These are phyloP conservation scores for Zaprionus taronus DNA, from an alignment of 1,140 invertebrate species.

Conservation along the genomic window DNA sequence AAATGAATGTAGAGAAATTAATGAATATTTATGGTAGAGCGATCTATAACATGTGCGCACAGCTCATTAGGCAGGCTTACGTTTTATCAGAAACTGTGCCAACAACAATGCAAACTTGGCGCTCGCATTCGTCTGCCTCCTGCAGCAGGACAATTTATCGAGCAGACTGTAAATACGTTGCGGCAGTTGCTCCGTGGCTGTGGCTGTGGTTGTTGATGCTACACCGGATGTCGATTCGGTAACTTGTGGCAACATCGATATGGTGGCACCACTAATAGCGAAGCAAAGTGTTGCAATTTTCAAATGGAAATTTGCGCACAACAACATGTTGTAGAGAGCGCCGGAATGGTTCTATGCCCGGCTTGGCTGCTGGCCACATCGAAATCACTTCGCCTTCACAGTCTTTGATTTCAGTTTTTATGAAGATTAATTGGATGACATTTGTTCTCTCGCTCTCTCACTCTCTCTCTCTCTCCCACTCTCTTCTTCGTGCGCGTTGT, in stretches of 20 bases:
- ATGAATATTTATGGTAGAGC: constrained; percentile 36
- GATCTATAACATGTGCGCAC: constrained; percentile 50
- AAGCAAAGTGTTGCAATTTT: constrained; percentile 45
- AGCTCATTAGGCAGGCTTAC: constrained; percentile 66
- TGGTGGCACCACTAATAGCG: constrained; percentile 27
- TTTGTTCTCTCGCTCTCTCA: constrained; percentile 40
- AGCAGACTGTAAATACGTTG: constrained; percentile 58
- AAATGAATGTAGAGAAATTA: constrained; percentile 46
- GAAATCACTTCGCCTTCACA: constrained; percentile 63
- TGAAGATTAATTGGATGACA: constrained; percentile 74
- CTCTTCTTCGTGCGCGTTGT: constrained; percentile 1
- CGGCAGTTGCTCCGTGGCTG: constrained; percentile 38
- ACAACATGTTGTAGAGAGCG: constrained; percentile 65
- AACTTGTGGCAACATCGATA: constrained; percentile 15
- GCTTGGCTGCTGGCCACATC: constrained; percentile 30
- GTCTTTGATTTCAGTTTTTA: constrained; percentile 75
- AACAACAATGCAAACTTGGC: constrained; percentile 65
- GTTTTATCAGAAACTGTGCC: constrained; percentile 74
- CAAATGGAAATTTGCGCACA: constrained; percentile 32
- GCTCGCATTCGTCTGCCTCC: constrained; percentile 50
- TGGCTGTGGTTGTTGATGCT: not conserved
- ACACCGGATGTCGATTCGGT: not conserved
- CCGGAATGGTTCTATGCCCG: constrained; percentile 50
- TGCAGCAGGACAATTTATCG: constrained; percentile 51
- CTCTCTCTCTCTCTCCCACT: not conserved